These are phyloP conservation scores for Drosophila athabasca DNA, from an alignment of 1,140 invertebrate species.

Conservation along the genomic window DNA sequence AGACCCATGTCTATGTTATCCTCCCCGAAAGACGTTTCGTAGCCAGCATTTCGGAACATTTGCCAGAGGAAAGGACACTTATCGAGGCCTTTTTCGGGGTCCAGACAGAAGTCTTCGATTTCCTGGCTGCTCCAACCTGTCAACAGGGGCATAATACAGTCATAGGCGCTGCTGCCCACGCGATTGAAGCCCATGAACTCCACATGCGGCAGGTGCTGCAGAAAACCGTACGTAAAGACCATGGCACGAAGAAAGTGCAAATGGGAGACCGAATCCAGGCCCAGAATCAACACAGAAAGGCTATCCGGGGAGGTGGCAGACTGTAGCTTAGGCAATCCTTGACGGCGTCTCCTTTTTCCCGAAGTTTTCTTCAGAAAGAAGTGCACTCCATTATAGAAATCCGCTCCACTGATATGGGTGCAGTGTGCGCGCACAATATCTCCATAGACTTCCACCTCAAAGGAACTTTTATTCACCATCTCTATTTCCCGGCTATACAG, in stretches of 20 bases:
- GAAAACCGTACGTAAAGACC: constrained; percentile 37
- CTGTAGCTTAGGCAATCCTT: neutral
- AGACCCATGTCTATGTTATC: constrained; percentile 89
- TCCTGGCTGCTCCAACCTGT: constrained; percentile 86
- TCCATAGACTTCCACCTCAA: constrained; percentile 9
- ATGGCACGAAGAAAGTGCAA: constrained; percentile 75
- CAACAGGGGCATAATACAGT: constrained; percentile 90
- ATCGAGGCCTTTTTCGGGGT: constrained; percentile 81
- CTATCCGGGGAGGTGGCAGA: neutral
- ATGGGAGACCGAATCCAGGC: constrained; percentile 37
- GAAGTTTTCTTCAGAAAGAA: constrained; percentile 12
- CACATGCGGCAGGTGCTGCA: constrained; percentile 35
- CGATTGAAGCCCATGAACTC: constrained; percentile 55
- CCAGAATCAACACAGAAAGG: constrained; percentile 40
- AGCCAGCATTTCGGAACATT: constrained; percentile 87
- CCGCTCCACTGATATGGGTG: neutral
- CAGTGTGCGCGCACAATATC: constrained; percentile 31
- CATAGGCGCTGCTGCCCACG: constrained; percentile 83
- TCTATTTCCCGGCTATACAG: constrained; percentile 9
- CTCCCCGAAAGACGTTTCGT: constrained; percentile 90
- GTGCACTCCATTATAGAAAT: constrained; percentile 25
- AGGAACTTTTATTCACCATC: neutral
- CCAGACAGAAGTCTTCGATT: constrained; percentile 84
- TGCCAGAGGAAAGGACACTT: constrained; percentile 91
- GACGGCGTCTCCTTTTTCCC: neutral